A percentile compares a stretch with the other conserved stretches of the same genome.
phyloP scores from a whole-genome alignment of 2,113 vertebrate genomes.

The Clarias batrachus region DNA sequence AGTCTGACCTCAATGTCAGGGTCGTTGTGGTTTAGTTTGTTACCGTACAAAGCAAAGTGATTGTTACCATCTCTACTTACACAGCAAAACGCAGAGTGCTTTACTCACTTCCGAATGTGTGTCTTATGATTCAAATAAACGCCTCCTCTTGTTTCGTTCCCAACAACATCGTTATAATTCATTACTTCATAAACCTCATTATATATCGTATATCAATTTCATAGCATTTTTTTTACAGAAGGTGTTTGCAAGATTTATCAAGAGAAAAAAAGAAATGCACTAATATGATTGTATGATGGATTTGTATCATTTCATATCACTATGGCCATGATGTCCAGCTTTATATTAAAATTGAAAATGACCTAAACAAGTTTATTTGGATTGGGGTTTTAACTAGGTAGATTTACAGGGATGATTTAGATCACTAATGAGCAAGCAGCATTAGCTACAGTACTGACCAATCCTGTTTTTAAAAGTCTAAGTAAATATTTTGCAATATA shows the following conservation, averaged over 20 bases:
- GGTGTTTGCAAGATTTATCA: constrained; percentile 53
- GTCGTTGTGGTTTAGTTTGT: neutral
- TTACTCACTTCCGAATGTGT: neutral
- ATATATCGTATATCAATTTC: neutral
- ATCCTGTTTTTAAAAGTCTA: too few species aligned
- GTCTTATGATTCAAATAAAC: neutral
- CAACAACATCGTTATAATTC: neutral
- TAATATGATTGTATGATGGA: neutral
- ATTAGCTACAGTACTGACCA: too few species aligned
- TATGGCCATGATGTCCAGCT: neutral
- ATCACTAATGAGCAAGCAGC: neutral
- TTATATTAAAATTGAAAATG: neutral
- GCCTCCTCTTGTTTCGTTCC: neutral
- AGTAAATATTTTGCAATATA: too few species aligned
- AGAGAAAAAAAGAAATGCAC: constrained; percentile 36
- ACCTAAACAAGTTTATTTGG: neutral
- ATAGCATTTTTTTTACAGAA: constrained; percentile 58
- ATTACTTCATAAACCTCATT: constrained; percentile 33
- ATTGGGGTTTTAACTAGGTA: neutral
- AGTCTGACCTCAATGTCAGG: neutral
- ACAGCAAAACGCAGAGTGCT: neutral
- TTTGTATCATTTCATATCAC: neutral
- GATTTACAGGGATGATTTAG: neutral
- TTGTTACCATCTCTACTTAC: neutral
- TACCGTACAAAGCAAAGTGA: neutral